Conservation (phyloP, 2,113 vertebrate species). For the Heliornis fulica region DNA sequence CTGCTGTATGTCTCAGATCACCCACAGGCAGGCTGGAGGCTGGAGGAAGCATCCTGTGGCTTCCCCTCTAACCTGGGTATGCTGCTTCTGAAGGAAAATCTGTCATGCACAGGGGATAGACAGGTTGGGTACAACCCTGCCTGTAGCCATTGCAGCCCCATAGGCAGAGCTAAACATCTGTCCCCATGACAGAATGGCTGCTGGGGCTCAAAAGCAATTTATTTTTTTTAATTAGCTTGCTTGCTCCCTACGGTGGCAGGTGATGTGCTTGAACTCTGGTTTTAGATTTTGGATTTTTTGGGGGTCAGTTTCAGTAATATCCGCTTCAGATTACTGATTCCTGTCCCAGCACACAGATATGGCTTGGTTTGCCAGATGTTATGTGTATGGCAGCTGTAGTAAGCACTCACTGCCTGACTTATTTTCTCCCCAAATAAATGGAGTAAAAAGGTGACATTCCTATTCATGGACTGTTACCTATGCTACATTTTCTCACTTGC, state of each 20-base stretch:
- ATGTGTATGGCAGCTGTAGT: accelerated
- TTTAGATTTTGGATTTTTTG: background rate
- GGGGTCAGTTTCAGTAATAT: background rate
- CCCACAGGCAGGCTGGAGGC: accelerated
- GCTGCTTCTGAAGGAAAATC: background rate
- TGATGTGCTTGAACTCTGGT: background rate
- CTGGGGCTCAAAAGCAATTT: background rate
- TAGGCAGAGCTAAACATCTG: accelerated
- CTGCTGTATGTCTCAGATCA: background rate
- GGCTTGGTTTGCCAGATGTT: background rate
- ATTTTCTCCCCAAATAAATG: background rate
- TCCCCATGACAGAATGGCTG: accelerated
- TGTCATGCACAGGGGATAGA: background rate
- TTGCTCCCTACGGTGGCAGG: background rate
- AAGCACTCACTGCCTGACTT: background rate
- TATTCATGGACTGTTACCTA: background rate
- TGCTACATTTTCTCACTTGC: background rate
- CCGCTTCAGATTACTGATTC: background rate
- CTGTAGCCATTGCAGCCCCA: accelerated
- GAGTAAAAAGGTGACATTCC: background rate
- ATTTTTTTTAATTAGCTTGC: background rate
- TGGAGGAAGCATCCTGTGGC: no score
- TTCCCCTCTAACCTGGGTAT: accelerated
- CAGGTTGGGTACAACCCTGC: accelerated
- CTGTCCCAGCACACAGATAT: background rate